Evolutionary conservation across 2,797 vertebrate genomes (phyloP).

Genomic region (Galaxias olidus): DNA sequence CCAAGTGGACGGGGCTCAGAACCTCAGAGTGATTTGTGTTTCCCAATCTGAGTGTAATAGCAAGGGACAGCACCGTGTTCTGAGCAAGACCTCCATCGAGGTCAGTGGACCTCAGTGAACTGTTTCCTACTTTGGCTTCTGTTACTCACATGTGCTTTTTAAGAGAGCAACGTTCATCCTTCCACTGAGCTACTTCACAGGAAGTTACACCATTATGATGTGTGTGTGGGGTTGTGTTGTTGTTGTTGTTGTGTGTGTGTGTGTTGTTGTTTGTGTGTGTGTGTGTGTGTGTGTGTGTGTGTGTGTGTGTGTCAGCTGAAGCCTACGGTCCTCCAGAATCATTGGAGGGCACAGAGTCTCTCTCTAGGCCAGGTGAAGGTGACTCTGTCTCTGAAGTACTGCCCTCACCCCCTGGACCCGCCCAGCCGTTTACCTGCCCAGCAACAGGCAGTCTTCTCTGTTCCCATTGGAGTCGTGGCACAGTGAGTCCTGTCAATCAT

Average conservation of each 20-base stretch:
- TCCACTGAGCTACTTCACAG: too few species aligned
- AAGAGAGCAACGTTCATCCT: too few species aligned
- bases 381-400: constrained; percentile 69
- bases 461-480: constrained; percentile 65
- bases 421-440: constrained; percentile 52
- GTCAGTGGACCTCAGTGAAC: constrained; percentile 35
- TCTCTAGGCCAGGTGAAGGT: constrained; percentile 61
- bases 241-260: constrained; percentile 2
- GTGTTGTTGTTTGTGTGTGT: constrained; percentile 9
- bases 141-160: too few species aligned
- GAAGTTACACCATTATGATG: too few species aligned
- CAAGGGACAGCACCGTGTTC: constrained; percentile 41
- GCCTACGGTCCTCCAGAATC: constrained; percentile 43
- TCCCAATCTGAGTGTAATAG: constrained; percentile 45
- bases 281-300: constrained; percentile 16
- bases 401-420: constrained; percentile 61
- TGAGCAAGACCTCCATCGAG: constrained; percentile 62
- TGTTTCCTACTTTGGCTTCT: too few species aligned
- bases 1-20: constrained; percentile 70
- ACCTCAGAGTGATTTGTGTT: constrained; percentile 67
- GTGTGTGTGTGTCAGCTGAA: constrained; percentile 58
- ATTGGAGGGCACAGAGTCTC: constrained; percentile 68
- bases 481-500: constrained; percentile 60
- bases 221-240: background rate
- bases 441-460: constrained; percentile 61